These are phyloP conservation scores for Dicyrtomina minuta DNA, from an alignment of 2,888 invertebrate genomes.

Conservation along the genomic window DNA sequence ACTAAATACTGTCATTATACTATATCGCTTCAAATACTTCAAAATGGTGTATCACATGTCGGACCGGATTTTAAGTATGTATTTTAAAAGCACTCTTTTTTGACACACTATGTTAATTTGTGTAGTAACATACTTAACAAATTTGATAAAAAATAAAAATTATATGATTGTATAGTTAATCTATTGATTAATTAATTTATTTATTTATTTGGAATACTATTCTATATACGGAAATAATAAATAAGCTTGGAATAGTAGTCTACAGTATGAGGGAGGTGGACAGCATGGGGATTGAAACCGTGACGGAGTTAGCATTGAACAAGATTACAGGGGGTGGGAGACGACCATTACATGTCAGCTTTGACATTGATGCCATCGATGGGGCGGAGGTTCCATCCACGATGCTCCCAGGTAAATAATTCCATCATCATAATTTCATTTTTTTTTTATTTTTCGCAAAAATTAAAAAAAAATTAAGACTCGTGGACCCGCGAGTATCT, in stretches of 20 bases:
- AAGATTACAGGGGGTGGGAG: conserved; percentile 70
- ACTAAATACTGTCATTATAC: too few species aligned
- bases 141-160: too few species aligned
- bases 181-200: background rate
- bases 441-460: too few species aligned
- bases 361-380: conserved; percentile 67
- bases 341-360: conserved; percentile 80
- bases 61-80: background rate
- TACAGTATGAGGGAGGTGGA: conserved; percentile 86
- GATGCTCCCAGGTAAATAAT: conserved; percentile 58
- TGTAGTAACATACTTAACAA: too few species aligned
- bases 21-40: too few species aligned
- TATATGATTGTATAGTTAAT: too few species aligned
- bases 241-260: conserved; percentile 75
- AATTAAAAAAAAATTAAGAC: too few species aligned
- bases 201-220: background rate
- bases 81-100: too few species aligned
- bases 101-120: too few species aligned
- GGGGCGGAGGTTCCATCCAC: conserved; percentile 59
- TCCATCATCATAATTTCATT: too few species aligned
- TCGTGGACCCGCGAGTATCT: too few species aligned
- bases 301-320: conserved; percentile 71
- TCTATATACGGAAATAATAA: conserved; percentile 66
- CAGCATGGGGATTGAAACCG: conserved; percentile 73
- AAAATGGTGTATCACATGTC: background rate